Percentiles rank a stretch among this genome's conserved stretches.
Evolutionary conservation across 2,888 invertebrate species (phyloP).

Genomic region (Caenorhabditis macrosperma): DNA sequence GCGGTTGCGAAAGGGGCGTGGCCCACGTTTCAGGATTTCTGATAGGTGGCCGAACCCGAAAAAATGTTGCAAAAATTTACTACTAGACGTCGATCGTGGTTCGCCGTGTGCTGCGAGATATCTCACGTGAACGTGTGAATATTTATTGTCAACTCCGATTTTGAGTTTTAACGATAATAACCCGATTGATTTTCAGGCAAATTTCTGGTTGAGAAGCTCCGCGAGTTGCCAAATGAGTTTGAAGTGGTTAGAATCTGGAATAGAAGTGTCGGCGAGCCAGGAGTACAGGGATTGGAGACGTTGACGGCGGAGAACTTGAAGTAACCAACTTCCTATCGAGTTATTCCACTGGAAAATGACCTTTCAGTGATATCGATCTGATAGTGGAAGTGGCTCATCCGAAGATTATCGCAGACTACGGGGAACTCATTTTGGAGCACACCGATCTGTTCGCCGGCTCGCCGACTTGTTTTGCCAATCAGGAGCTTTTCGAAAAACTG

Average conservation of each 20-base stretch:
- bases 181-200: conserved; percentile 77
- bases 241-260: conserved; percentile 75
- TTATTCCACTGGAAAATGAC: neutral
- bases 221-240: conserved; percentile 63
- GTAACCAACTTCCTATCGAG: conserved; percentile 37
- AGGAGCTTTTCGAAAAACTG: conserved; percentile 80
- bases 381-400: conserved; percentile 84
- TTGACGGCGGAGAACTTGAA: conserved; percentile 61
- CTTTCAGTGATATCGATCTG: conserved; percentile 73
- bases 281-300: conserved; percentile 66
- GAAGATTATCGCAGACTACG: conserved; percentile 81
- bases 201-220: conserved; percentile 74
- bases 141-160: too few species aligned
- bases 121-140: too few species aligned
- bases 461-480: conserved; percentile 83
- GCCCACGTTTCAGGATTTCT: too few species aligned
- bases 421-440: conserved; percentile 81
- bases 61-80: too few species aligned
- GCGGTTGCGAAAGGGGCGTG: too few species aligned
- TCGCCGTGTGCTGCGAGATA: too few species aligned
- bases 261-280: conserved; percentile 65
- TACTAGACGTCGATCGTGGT: too few species aligned
- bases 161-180: too few species aligned
- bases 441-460: conserved; percentile 83
- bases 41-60: too few species aligned